Conservation (phyloP, 2,797 vertebrate genomes). For the Tragelaphus eurycerus region DNA sequence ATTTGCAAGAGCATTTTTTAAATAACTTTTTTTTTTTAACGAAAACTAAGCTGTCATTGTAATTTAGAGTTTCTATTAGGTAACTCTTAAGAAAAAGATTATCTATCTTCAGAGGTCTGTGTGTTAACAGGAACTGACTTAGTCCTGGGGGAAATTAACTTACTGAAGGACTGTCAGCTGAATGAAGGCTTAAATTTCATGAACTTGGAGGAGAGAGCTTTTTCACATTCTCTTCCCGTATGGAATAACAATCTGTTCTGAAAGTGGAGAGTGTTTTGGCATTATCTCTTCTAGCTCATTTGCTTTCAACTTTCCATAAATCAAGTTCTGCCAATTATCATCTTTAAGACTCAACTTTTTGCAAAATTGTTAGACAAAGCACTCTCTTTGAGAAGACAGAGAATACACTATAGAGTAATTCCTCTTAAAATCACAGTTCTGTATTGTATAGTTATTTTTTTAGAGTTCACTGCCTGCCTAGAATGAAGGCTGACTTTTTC, state of each 20-base stretch:
- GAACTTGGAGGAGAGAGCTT: neutral
- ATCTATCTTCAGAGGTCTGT: neutral
- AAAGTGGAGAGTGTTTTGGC: neutral
- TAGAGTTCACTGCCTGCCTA: slow-evolving; percentile 17
- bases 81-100: slow-evolving; percentile 27
- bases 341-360: neutral
- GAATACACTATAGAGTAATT: neutral
- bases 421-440: neutral
- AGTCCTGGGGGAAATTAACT: neutral
- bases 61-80: neutral
- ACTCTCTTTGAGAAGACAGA: neutral
- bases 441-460: neutral
- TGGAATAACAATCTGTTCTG: slow-evolving; percentile 38
- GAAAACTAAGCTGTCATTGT: neutral
- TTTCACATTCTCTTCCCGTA: neutral
- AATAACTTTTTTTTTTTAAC: neutral
- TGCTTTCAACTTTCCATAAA: slow-evolving; percentile 32
- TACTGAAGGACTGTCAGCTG: neutral
- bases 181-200: neutral
- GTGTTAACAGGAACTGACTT: neutral
- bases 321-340: neutral
- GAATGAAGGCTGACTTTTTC: slow-evolving; percentile 16
- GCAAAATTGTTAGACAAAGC: neutral
- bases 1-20: neutral
- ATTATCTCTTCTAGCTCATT: slow-evolving; percentile 10